Evolutionary conservation across 2,888 invertebrate species (phyloP).

Genomic region (Ectemnius continuus): DNA sequence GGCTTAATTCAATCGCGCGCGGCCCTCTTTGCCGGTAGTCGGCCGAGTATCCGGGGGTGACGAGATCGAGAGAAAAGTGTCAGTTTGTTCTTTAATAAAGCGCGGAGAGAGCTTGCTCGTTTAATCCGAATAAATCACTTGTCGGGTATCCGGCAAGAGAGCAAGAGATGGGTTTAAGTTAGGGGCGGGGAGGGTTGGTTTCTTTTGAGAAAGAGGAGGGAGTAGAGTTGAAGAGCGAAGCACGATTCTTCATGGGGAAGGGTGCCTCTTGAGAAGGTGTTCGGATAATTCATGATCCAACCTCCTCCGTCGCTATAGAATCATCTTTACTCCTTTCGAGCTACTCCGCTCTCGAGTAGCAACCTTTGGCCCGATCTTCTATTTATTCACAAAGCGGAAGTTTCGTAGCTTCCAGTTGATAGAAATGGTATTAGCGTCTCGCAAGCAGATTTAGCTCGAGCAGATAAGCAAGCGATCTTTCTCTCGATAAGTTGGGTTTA

Average conservation of each 20-base stretch:
- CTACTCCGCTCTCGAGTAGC: too few species aligned
- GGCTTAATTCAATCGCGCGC: too few species aligned
- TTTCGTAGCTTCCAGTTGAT: too few species aligned
- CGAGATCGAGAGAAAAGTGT: conserved; percentile 40
- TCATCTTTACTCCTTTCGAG: too few species aligned
- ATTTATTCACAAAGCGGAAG: too few species aligned
- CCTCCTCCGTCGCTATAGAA: not conserved
- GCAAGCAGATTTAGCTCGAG: not conserved
- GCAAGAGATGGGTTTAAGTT: conserved; percentile 52
- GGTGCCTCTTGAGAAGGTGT: not conserved
- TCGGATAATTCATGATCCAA: not conserved
- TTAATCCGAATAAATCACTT: conserved; percentile 63
- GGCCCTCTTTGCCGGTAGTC: too few species aligned
- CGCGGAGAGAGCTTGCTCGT: conserved; percentile 34
- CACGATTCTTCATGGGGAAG: conserved; percentile 42
- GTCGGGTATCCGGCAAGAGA: conserved; percentile 34
- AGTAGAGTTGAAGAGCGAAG: conserved; percentile 59
- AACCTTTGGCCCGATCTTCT: too few species aligned
- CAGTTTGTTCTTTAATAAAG: conserved; percentile 53
- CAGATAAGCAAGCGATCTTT: conserved; percentile 32
- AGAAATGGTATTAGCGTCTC: too few species aligned
- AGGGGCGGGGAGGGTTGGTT: conserved; percentile 9
- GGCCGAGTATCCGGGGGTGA: too few species aligned
- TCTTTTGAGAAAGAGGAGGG: conserved; percentile 13
- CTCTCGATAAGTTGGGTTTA: conserved; percentile 22